These are phyloP conservation scores for Caenorhabditis sp. DNA, from an alignment of 2,888 invertebrate genomes.

Conservation along the genomic window DNA sequence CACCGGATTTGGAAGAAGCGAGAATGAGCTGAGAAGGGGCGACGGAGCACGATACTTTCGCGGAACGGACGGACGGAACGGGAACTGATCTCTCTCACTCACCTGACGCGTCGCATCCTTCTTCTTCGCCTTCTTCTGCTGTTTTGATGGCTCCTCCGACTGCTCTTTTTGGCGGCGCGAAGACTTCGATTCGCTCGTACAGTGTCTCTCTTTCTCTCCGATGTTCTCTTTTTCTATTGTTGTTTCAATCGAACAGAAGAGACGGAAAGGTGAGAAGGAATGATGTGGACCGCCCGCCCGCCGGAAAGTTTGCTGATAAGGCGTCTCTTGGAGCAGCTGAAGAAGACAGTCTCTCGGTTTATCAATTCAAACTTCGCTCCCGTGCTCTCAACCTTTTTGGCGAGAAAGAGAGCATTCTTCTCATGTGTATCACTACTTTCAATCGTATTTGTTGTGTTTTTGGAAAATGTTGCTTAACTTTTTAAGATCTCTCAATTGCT, in stretches of 20 bases:
- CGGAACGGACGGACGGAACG: conserved; percentile 9
- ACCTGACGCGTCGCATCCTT: conserved; percentile 55
- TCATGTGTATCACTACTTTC: too few species aligned
- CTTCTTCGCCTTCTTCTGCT: not conserved
- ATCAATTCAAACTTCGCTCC: conserved; percentile 30
- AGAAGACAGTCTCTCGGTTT: conserved; percentile 11
- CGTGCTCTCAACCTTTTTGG: conserved; percentile 19
- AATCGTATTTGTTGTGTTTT: too few species aligned
- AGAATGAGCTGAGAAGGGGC: conserved; percentile 33
- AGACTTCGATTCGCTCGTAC: too few species aligned
- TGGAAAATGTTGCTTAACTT: too few species aligned
- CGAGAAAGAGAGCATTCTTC: too few species aligned
- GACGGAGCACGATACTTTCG: conserved; percentile 43
- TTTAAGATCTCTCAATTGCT: too few species aligned
- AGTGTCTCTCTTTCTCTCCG: too few species aligned
- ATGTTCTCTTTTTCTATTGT: conserved; percentile 27
- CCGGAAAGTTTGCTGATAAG: conserved; percentile 32
- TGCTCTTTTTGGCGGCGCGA: too few species aligned
- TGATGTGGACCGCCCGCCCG: too few species aligned
- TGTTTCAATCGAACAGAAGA: conserved; percentile 39
- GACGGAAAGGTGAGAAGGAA: conserved; percentile 20
- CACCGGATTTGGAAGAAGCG: conserved; percentile 58
- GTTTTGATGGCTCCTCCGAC: too few species aligned
- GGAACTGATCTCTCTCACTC: conserved; percentile 25
- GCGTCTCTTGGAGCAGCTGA: not conserved